Evolutionary conservation across 2,113 vertebrate species (phyloP).

Genomic region (Cichladusa arquata): DNA sequence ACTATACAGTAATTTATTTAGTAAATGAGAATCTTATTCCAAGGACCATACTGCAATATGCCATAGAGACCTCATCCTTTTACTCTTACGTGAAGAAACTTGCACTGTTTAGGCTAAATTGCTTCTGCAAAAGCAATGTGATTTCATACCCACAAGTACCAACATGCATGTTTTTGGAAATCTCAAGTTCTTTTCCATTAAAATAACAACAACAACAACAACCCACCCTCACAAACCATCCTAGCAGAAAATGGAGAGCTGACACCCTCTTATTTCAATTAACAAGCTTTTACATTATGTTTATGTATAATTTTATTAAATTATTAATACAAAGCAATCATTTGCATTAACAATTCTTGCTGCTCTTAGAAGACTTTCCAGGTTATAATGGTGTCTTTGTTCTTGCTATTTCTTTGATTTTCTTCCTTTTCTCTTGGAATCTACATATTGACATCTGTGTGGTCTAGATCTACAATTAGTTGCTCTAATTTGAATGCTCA

Average conservation of each 20-base stretch:
- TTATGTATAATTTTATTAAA: not conserved
- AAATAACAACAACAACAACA: not conserved
- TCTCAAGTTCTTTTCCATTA: not conserved
- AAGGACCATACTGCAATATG: conserved; percentile 52
- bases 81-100: conserved; percentile 53
- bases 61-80: conserved; percentile 53
- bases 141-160: not conserved
- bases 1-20: conserved; percentile 73
- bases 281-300: not conserved
- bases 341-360: conserved; percentile 26
- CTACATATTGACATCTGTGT: not conserved
- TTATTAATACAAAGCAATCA: conserved; percentile 6
- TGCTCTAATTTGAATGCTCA: not conserved
- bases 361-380: conserved; percentile 23
- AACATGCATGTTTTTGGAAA: not conserved
- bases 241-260: not conserved
- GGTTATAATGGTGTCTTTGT: conserved; percentile 24
- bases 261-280: not conserved
- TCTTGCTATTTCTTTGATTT: conserved; percentile 16
- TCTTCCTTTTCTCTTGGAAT: not conserved
- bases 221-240: not conserved
- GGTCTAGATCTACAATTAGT: not conserved
- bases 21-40: conserved; percentile 71
- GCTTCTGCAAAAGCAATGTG: not conserved
- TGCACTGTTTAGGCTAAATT: conserved; percentile 30